Evolutionary conservation across 2,113 vertebrate species (phyloP), one percentile per base, ranked within the genome.

Genomic region (Lophochroa leadbeateri): DNA sequence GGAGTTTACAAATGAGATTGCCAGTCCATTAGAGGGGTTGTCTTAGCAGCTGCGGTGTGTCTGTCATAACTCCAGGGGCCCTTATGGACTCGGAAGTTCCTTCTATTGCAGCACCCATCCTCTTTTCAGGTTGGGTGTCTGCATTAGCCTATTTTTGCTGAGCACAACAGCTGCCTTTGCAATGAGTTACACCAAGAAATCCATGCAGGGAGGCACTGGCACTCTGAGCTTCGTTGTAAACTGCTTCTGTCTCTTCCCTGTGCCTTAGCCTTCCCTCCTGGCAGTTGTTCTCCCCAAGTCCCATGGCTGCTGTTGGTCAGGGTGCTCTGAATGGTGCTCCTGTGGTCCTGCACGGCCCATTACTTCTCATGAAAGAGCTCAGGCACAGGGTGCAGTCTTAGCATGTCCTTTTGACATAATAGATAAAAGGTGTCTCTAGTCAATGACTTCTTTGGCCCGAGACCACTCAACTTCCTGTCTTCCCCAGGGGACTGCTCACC

Each of bases 381-480:
- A 3, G 41, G 27, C 28, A 41, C 24, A 20, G 44, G 27, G 9
- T 0, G 0, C 11, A 3, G 28, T 4, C 43, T 13, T 7, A 29
- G 9, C 3, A 1, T 16, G 16, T 33, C 3, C 21, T 12, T 3
- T 63, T 52, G 17, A 8, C 6, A 0, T 0, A 16, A 21, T 0
- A 29, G 23, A 10, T 5, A 2, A 50, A 82, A 68, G 4, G n/a
- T 3, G 47, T 31, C 23, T 24, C 41, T 80, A 25, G 61, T 20
- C 44, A 19, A 11, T 9, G 1, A 6, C 3, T 82, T 67, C 6
- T 19, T 31, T 23, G 14, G 21, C 23, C 23, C 29, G 12, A 11
- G 50, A 29, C 19, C 16, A 2, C 46, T 68, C 23, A 29, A 17
- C 3, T 8, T 10, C 7, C 29, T 58, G n/a, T n/a, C 29, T 79